These are phyloP conservation scores for Phengaris arion DNA, from an alignment of 2,888 invertebrate species.

Conservation along the genomic window DNA sequence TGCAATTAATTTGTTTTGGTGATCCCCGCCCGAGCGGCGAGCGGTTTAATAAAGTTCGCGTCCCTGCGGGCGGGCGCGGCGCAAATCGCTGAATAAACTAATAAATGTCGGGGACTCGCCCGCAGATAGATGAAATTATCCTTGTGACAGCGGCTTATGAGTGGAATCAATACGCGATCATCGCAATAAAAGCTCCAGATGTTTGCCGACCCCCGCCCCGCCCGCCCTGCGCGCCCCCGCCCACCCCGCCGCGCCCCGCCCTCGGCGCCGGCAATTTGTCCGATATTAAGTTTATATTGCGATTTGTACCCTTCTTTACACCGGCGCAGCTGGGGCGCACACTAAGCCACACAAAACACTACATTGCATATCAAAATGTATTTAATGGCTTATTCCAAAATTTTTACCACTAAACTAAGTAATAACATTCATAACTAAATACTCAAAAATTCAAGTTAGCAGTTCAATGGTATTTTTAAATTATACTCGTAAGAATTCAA, in stretches of 20 bases:
- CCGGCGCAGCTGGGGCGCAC: conserved; percentile 45
- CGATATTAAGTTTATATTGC: conserved; percentile 77
- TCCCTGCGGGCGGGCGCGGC: conserved; percentile 19
- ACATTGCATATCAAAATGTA: not conserved
- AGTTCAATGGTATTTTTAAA: too few species aligned
- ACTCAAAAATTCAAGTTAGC: too few species aligned
- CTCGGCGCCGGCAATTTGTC: conserved; percentile 64
- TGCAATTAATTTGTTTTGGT: conserved; percentile 39
- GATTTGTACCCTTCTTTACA: conserved; percentile 75
- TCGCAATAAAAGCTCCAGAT: conserved; percentile 69
- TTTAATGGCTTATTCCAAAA: not conserved
- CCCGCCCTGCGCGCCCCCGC: conserved; percentile 37
- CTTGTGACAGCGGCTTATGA: conserved; percentile 59
- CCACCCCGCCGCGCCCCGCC: conserved; percentile 42
- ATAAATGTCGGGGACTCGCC: conserved; percentile 43
- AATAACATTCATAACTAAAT: too few species aligned
- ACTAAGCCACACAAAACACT: conserved; percentile 31
- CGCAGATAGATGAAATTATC: conserved; percentile 59
- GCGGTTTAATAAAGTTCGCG: conserved; percentile 26
- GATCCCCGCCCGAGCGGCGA: conserved; percentile 30
- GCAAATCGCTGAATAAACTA: conserved; percentile 48
- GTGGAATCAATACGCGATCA: conserved; percentile 71
- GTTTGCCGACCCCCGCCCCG: conserved; percentile 52
- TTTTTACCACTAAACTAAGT: too few species aligned
- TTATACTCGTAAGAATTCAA: too few species aligned